Percentiles rank a stretch among this genome's conserved stretches.
These are phyloP conservation scores for Lagopus muta DNA, from an alignment of 2,113 vertebrate genomes.

Conservation along the genomic window DNA sequence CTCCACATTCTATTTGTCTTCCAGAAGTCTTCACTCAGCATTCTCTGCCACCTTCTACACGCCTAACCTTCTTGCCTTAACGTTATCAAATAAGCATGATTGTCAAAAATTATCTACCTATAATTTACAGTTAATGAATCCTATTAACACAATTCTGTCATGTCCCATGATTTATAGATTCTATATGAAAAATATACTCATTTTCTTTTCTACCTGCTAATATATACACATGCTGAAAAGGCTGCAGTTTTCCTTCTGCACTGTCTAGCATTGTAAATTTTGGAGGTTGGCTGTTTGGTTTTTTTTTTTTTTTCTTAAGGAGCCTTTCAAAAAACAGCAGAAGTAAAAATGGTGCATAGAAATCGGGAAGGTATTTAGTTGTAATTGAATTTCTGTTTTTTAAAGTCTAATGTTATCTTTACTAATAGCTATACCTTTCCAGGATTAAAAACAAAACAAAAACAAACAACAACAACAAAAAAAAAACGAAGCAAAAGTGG, in stretches of 20 bases:
- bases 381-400: neutral
- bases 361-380: neutral
- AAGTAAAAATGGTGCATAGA: neutral
- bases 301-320: neutral
- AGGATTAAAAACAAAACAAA: neutral
- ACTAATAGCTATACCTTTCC: neutral
- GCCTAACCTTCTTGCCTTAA: neutral
- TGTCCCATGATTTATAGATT: neutral
- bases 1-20: neutral
- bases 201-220: conserved; percentile 14
- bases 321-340: neutral
- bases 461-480: neutral
- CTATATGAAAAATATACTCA: neutral
- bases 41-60: neutral
- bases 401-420: neutral
- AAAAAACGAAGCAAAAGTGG: neutral
- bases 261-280: neutral
- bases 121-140: neutral
- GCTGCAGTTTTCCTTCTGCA: neutral
- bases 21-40: neutral
- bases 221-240: neutral
- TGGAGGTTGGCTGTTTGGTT: neutral
- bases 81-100: neutral
- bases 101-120: neutral
- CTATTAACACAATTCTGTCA: neutral